Conservation (phyloP, 1,140 invertebrate species). For the Apis laboriosa region DNA sequence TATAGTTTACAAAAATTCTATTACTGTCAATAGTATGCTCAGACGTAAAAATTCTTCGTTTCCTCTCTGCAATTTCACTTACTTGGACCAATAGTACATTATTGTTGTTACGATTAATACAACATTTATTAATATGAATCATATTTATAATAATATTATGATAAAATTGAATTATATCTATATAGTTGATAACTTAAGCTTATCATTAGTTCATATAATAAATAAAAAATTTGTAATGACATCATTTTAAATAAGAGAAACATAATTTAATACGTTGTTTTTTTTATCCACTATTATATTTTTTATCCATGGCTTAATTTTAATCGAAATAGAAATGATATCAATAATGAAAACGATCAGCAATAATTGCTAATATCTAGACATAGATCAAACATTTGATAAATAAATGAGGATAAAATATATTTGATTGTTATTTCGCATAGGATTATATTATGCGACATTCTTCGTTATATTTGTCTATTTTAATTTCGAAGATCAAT, state of each 20-base stretch:
- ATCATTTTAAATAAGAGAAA: background rate
- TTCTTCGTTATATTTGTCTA: background rate
- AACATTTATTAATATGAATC: too few species aligned
- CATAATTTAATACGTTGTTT: background rate
- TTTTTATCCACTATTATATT: background rate
- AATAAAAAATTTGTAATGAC: background rate
- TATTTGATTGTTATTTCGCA: background rate
- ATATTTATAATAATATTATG: too few species aligned
- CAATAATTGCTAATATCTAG: background rate
- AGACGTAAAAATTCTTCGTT: too few species aligned
- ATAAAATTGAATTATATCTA: too few species aligned
- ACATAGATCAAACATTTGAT: background rate
- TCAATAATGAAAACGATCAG: background rate
- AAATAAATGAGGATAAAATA: background rate
- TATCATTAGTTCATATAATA: background rate
- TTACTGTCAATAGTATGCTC: too few species aligned
- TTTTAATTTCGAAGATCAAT: background rate
- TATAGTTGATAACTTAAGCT: background rate
- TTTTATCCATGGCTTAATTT: background rate
- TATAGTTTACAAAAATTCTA: too few species aligned
- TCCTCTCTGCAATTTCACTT: too few species aligned
- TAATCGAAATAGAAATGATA: background rate
- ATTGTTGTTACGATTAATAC: too few species aligned
- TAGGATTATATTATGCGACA: background rate
- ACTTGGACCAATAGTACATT: too few species aligned